Conservation (phyloP, 2,113 vertebrate species). For the Actenoides hombroni region DNA sequence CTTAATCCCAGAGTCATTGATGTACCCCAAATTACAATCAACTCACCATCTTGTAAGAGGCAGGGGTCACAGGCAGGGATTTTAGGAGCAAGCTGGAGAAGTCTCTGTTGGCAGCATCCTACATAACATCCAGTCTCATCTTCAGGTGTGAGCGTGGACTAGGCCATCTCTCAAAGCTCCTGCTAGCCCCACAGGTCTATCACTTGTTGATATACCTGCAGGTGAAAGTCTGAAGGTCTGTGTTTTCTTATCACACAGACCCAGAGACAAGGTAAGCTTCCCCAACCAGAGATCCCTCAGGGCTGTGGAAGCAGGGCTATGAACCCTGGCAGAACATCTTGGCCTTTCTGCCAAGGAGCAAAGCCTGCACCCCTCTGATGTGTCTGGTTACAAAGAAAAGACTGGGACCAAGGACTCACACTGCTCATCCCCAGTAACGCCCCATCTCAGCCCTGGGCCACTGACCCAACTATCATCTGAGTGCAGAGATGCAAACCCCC, state of each 20-base stretch:
- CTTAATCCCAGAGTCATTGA: not conserved
- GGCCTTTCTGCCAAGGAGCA: not conserved
- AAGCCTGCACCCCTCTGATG: not conserved
- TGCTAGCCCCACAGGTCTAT: not conserved
- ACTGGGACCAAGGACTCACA: not conserved
- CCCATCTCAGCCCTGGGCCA: not conserved
- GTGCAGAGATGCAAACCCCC: not conserved
- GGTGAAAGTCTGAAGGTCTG: not conserved
- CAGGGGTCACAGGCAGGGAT: fast-evolving
- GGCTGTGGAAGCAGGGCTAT: not conserved
- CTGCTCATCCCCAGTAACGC: not conserved
- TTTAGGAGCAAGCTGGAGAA: not conserved
- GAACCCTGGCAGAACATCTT: not conserved
- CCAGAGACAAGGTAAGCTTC: not conserved
- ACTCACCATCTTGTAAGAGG: not conserved
- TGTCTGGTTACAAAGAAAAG: not conserved
- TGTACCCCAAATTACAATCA: not conserved
- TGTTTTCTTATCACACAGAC: not conserved
- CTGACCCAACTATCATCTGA: not conserved
- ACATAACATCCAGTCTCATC: not conserved
- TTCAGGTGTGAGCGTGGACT: not conserved
- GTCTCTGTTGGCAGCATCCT: not conserved
- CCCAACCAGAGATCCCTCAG: not conserved
- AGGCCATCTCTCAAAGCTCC: not conserved
- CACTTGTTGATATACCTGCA: not conserved